Evolutionary conservation across 2,797 vertebrate species (phyloP), one percentile per base, ranked within the genome.

Genomic region (Mus caroli): DNA sequence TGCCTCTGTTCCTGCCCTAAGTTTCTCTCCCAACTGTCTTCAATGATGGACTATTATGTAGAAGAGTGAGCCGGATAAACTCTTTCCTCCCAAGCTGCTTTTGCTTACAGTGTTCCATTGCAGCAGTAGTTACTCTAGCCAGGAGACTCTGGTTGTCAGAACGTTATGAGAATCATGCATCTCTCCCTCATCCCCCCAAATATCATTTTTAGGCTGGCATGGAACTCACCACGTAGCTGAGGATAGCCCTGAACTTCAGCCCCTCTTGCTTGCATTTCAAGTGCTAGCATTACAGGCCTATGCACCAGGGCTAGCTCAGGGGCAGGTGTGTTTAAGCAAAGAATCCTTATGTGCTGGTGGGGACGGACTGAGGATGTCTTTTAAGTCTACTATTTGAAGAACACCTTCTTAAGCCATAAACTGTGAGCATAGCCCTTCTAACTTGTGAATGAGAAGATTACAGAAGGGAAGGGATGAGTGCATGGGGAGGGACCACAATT

Each of bases 361-460:
- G 64, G 31, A 93, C 34, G 50, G 50, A 93, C 56, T 50, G 69
- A 97, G 13, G 54, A 80, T 14, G n/a, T 31, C 31, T 82, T 89
- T 79, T 54, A 56, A 88, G 73, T 94, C 83, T 17, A 83, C 17
- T 34, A 73, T 89, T 58, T 94, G 87, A 94, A 97, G 83, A 87
- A 46, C 71, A 56, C 19, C 69, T 91, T 43, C 75, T 92, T 50
- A 84, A 77, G 46, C 50, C 43, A n/a, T 31, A 37, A 95, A 73
- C 91, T 78, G 80, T 92, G 95, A 94, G 88, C 62, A 71, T 1
- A 34, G 64, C 28, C 71, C 60, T 52, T 89, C 64, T 24, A 73
- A 69, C 69, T 75, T 78, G n/a, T 83, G 54, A 88, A 34, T 73
- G 4, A 43, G 76, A 77, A 43, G 64, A 86, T 50, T 56, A 43